phyloP scores from a whole-genome alignment of 2,888 invertebrate species.

The Megaustenia siamemsis region DNA sequence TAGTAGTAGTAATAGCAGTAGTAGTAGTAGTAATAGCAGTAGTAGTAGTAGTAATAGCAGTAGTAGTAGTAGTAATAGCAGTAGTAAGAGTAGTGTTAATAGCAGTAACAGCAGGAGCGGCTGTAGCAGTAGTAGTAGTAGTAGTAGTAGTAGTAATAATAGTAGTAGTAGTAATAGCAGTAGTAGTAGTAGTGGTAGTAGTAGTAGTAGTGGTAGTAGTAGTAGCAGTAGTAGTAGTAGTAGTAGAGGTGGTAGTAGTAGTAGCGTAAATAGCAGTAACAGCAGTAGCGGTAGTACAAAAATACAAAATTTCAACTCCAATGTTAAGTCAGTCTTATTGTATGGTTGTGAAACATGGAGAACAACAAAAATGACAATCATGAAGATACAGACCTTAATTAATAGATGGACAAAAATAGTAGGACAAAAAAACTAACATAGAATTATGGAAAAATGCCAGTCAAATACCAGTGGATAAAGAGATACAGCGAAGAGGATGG shows the following conservation, averaged over 20 bases:
- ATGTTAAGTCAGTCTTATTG: too few species aligned
- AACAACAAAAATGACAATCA: too few species aligned
- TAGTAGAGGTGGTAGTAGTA: neutral
- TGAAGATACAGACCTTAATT: too few species aligned
- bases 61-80: slow-evolving; percentile 4
- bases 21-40: neutral
- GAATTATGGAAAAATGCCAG: too few species aligned
- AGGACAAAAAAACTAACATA: too few species aligned
- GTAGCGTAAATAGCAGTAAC: neutral
- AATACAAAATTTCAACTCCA: too few species aligned
- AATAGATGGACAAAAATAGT: too few species aligned
- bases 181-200: slow-evolving; percentile 19
- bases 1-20: neutral
- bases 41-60: neutral
- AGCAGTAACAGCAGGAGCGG: neutral
- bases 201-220: slow-evolving; percentile 7
- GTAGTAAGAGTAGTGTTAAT: slow-evolving; percentile 11
- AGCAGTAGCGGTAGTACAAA: neutral
- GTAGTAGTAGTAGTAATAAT: slow-evolving; percentile 2
- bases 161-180: neutral
- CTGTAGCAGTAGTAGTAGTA: slow-evolving; percentile 6
- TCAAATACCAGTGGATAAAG: too few species aligned
- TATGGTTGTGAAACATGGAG: too few species aligned
- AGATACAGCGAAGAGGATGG: too few species aligned
- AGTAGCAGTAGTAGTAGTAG: slow-evolving; percentile 15